Conservation (phyloP, 2,113 vertebrate species). For the Phaethon lepturus region DNA sequence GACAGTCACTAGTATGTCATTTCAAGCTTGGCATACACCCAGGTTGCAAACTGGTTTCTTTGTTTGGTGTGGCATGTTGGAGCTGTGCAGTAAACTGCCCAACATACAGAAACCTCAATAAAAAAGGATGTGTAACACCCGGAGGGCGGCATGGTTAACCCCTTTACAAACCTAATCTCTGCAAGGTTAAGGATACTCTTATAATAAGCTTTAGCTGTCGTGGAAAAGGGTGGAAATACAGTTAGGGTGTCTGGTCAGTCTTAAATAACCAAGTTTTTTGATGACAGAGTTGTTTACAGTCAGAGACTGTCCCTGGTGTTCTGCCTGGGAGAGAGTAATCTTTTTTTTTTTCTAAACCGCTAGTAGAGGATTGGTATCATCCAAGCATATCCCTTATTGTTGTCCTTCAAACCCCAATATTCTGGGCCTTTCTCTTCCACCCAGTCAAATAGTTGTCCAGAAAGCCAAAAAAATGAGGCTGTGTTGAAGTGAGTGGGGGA, state of each 20-base stretch:
- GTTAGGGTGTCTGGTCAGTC: not conserved
- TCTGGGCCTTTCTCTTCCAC: not conserved
- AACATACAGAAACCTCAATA: not conserved
- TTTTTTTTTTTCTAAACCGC: not conserved
- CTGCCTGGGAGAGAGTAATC: not conserved
- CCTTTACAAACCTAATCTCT: not conserved
- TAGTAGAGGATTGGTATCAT: not conserved
- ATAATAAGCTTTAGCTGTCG: not conserved
- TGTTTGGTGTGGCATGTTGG: not conserved
- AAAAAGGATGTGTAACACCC: not conserved
- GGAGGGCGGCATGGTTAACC: not conserved
- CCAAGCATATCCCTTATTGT: not conserved
- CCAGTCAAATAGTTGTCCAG: not conserved
- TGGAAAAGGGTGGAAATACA: not conserved
- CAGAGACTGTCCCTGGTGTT: not conserved
- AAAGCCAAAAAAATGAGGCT: not conserved
- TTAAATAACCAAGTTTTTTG: constrained; percentile 1
- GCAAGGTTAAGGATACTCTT: not conserved
- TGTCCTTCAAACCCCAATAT: not conserved
- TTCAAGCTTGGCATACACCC: constrained; percentile 11
- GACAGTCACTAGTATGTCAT: not conserved
- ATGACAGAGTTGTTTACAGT: not conserved
- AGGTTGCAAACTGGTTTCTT: constrained; percentile 1
- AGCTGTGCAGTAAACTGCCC: not conserved
- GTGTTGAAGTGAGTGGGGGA: not conserved